Evolutionary conservation across 2,113 vertebrate species (phyloP).

Genomic region (Stegastes partitus): DNA sequence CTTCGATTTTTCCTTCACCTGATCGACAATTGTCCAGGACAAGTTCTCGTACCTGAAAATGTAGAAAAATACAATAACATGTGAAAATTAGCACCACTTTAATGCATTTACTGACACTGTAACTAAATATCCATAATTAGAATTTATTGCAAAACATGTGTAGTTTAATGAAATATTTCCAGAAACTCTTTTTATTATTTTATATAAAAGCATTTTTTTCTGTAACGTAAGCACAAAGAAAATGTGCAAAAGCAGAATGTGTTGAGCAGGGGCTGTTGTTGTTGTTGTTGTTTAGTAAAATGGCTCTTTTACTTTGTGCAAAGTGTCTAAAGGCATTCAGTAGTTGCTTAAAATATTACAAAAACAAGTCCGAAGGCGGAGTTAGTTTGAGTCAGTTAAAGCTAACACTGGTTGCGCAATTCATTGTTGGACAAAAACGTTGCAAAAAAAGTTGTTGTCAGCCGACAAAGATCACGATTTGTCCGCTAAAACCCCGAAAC

Average conservation of each 20-base stretch:
- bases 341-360: constrained; percentile 43
- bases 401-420: constrained; percentile 70
- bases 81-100: neutral
- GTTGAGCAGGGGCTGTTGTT: constrained; percentile 10
- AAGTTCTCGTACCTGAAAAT: constrained; percentile 90
- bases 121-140: no score
- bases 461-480: constrained; percentile 58
- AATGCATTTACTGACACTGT: neutral
- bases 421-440: constrained; percentile 48
- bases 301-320: constrained; percentile 11
- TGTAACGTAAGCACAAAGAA: no score
- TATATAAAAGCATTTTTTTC: no score
- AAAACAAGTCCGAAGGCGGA: constrained; percentile 63
- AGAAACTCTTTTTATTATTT: no score
- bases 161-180: no score
- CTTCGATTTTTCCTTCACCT: constrained; percentile 91
- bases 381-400: constrained; percentile 48
- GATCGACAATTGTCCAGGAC: constrained; percentile 94
- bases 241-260: neutral
- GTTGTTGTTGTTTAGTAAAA: constrained; percentile 2
- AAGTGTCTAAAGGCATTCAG: constrained; percentile 13
- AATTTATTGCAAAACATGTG: no score
- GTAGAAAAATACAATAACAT: neutral
- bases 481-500: constrained; percentile 46
- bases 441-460: constrained; percentile 69